Evolutionary conservation across 2,888 invertebrate species (phyloP), one percentile per base, ranked within the genome.

Genomic region (Lampropteryx suffumata): DNA sequence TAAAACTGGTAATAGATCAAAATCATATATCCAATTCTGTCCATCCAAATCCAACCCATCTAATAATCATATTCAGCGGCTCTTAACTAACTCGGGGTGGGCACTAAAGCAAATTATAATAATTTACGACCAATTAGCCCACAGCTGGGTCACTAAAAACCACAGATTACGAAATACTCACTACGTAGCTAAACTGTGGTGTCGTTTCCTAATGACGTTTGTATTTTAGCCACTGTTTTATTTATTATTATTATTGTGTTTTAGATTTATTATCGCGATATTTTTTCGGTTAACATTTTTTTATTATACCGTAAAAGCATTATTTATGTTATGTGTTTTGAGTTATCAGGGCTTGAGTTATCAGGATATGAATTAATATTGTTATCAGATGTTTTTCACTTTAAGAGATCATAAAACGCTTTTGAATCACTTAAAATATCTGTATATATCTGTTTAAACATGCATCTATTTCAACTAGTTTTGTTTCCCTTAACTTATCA

Each of bases 51-150:
- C 62, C 62, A 70, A 35, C 59, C 55, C 61, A 52, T 66, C 64
- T 67, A 66, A 75, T 73, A 72, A 68, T 71, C 69, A 72, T 65
- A 73, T 73, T 69, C 71, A 64, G 65, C 63, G 57, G 61, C 63
- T 65, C 62, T 68, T 64, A 72, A 66, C 62, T 55, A 57, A 55
- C 59, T 53, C 61, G 61, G 73, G 78, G 76, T 78, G 70, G 69
- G 75, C 71, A 74, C 67, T 64, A 57, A 65, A 73, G 73, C 77
- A 71, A 75, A 83, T 83, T 82, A 82, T 79, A 59, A 75, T 83
- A 83, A 84, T 82, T 84, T 82, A 84, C 64, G 70, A 70, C 77
- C 84, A 82, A 82, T 82, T 84, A 83, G 72, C 61, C 55, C 60
- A 55, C 65, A 61, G 64, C 64, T 62, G 72, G 70, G 69, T 64